These are phyloP conservation scores for Phaenicophaeus curvirostris DNA, from an alignment of 2,797 vertebrate genomes.

Conservation along the genomic window DNA sequence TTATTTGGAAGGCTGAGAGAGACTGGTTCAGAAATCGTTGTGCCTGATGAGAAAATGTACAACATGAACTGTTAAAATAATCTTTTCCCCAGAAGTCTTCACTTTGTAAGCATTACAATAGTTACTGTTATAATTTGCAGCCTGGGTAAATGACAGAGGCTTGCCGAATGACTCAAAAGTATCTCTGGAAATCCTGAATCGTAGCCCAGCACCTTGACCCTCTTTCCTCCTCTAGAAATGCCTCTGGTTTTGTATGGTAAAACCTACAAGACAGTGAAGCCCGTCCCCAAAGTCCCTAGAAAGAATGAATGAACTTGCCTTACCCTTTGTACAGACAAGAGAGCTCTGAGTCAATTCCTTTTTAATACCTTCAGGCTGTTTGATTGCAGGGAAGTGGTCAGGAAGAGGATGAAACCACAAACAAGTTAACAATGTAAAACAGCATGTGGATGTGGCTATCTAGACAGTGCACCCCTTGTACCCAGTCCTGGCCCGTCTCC, in stretches of 20 bases:
- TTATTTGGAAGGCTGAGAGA: constrained; percentile 60
- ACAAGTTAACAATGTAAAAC: background rate
- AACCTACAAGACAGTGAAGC: background rate
- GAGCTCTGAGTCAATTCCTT: constrained; percentile 73
- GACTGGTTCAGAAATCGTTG: constrained; percentile 14
- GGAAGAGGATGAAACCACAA: background rate
- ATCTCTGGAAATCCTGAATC: background rate
- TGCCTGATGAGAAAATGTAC: constrained; percentile 39
- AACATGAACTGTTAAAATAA: background rate
- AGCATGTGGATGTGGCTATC: background rate
- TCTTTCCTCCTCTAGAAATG: background rate
- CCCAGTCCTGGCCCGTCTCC: background rate
- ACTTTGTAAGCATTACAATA: background rate
- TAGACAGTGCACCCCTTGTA: background rate
- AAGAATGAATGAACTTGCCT: background rate
- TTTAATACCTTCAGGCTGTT: constrained; percentile 78
- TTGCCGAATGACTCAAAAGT: background rate
- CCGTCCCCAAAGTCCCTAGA: background rate
- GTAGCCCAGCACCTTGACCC: background rate
- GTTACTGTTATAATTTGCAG: background rate
- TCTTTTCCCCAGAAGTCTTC: background rate
- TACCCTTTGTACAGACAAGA: constrained; percentile 77
- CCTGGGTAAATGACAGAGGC: background rate
- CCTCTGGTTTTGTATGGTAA: background rate
- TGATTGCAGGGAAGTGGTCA: background rate